Evolutionary conservation across 2,113 vertebrate genomes (phyloP).

Genomic region (Ctenomys sociabilis): DNA sequence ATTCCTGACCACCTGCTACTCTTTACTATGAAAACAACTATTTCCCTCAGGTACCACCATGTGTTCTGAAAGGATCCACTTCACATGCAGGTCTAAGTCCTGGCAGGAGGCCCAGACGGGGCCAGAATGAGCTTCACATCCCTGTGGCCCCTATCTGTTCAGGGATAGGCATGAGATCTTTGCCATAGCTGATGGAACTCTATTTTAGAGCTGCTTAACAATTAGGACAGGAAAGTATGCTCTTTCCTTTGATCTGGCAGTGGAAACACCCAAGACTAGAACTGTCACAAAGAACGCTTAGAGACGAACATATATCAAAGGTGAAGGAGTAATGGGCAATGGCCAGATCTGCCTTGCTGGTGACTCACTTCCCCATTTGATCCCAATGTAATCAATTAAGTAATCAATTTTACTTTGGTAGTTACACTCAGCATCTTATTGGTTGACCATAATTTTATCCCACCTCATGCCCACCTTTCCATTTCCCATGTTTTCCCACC

Average conservation of each 20-base stretch:
- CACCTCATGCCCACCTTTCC: too few relatives aligned
- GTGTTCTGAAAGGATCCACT: background rate
- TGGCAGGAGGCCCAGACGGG: background rate
- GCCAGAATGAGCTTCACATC: background rate
- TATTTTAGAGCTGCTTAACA: conserved; percentile 3
- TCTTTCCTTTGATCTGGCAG: background rate
- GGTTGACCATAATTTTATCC: too few relatives aligned
- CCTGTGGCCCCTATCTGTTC: background rate
- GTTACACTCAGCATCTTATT: too few relatives aligned
- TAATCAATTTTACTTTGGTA: too few relatives aligned
- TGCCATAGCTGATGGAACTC: background rate
- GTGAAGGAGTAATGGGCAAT: background rate
- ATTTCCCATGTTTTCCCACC: too few relatives aligned
- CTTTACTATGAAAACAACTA: background rate
- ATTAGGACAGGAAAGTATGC: background rate
- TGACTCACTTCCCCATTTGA: too few relatives aligned
- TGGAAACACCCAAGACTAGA: background rate
- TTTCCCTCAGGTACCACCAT: background rate
- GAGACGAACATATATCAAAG: background rate
- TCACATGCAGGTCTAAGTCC: background rate
- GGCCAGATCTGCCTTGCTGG: too few relatives aligned
- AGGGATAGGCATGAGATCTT: background rate
- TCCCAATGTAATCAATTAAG: too few relatives aligned
- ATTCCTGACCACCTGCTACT: background rate
- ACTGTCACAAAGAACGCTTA: background rate